phyloP scores from a whole-genome alignment of 2,113 vertebrate genomes.

The Podocnemis expansa region DNA sequence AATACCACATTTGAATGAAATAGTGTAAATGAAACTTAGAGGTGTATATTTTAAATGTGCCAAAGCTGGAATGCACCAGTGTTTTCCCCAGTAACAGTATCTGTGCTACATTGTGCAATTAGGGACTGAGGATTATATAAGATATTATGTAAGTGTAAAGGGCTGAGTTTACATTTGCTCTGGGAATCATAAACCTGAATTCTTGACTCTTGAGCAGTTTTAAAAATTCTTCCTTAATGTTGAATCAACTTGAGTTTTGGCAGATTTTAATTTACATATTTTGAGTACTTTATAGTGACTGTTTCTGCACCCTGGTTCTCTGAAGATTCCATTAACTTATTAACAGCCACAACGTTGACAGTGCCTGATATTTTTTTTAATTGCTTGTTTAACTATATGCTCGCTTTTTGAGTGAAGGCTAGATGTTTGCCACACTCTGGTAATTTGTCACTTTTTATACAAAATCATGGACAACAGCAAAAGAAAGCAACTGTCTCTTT shows the following conservation, averaged over 20 bases:
- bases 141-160: conserved; percentile 22
- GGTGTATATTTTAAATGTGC: not conserved
- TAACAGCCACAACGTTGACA: not conserved
- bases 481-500: not conserved
- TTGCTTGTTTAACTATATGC: not conserved
- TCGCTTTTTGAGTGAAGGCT: not conserved
- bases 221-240: not conserved
- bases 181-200: conserved; percentile 29
- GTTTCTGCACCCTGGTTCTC: accelerated
- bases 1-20: not conserved
- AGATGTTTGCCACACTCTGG: not conserved
- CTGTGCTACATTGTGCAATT: not conserved
- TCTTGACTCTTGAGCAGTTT: conserved; percentile 19
- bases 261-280: not conserved
- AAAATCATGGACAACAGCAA: not conserved
- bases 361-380: conserved; percentile 3
- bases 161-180: conserved; percentile 35
- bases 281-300: not conserved
- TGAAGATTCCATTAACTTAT: not conserved
- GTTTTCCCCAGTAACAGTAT: not conserved
- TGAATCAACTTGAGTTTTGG: not conserved
- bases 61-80: not conserved
- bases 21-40: not conserved
- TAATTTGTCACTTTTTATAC: conserved; percentile 7
- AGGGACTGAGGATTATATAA: conserved; percentile 8